These are phyloP conservation scores for Brachystomella parvula DNA, from an alignment of 1,140 invertebrate species.

Conservation along the genomic window DNA sequence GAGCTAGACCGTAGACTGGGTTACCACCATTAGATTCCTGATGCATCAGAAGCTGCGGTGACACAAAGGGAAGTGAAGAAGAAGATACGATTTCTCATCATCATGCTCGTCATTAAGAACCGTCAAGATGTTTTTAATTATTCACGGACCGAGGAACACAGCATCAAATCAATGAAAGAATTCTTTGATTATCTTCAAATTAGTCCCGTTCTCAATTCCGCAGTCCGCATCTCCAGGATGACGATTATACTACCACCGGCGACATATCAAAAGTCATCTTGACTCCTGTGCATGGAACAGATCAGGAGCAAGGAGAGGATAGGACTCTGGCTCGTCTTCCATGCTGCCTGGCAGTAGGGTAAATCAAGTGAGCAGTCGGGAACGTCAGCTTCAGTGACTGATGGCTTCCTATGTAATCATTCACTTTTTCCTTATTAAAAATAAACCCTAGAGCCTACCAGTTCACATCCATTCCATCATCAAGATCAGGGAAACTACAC, in stretches of 20 bases:
- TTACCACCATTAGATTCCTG: no score
- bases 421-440: constrained; percentile 35
- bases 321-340: no score
- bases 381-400: constrained; percentile 31
- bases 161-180: constrained; percentile 38
- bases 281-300: no score
- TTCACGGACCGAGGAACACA: constrained; percentile 28
- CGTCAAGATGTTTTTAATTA: constrained; percentile 39
- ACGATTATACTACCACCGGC: no score
- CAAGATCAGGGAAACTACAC: not conserved
- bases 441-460: not conserved
- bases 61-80: constrained; percentile 10
- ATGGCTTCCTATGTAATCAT: constrained; percentile 35
- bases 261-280: no score
- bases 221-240: not conserved
- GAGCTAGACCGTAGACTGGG: constrained; percentile 10
- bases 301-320: no score
- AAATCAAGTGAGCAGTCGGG: no score
- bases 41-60: constrained; percentile 20
- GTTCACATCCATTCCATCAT: not conserved
- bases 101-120: constrained; percentile 14
- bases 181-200: constrained; percentile 37
- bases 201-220: constrained; percentile 28
- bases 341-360: no score
- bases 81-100: constrained; percentile 28